Conservation (phyloP, 2,888 invertebrate genomes). For the Ectemnius continuus region DNA sequence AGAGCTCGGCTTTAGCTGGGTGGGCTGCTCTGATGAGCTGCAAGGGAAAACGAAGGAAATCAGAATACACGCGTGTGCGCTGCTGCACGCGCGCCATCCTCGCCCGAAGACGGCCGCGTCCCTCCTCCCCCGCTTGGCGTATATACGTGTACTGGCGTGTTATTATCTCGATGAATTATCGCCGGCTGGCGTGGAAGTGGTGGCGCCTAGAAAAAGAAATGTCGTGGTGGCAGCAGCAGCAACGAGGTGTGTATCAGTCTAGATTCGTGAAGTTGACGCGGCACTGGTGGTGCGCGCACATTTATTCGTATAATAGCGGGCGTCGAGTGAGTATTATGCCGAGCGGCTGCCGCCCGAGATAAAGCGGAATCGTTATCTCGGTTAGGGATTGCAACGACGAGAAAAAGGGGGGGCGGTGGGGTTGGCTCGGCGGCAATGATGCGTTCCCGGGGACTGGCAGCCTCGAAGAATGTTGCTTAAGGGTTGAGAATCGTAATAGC, state of each 20-base stretch:
- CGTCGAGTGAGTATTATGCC: slow-evolving; percentile 55
- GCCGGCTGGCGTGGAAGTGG: neutral
- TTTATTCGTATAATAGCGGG: slow-evolving; percentile 51
- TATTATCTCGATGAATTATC: slow-evolving; percentile 18
- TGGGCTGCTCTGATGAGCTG: too few relatives aligned
- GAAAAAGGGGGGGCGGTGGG: slow-evolving; percentile 12
- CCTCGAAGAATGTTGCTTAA: slow-evolving; percentile 57
- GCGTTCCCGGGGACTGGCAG: slow-evolving; percentile 22
- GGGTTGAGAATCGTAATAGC: slow-evolving; percentile 64
- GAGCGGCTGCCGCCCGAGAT: slow-evolving; percentile 58
- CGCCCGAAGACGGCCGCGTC: too few relatives aligned
- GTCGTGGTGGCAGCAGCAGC: neutral
- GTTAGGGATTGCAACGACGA: slow-evolving; percentile 57
- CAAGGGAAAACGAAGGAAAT: too few relatives aligned
- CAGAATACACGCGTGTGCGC: too few relatives aligned
- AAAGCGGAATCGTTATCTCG: slow-evolving; percentile 66
- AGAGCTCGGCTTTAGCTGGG: too few relatives aligned
- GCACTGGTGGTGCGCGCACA: slow-evolving; percentile 21
- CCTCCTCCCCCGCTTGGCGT: too few relatives aligned
- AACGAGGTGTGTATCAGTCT: slow-evolving; percentile 32
- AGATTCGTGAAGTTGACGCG: slow-evolving; percentile 36
- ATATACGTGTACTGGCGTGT: too few relatives aligned
- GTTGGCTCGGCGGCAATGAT: slow-evolving; percentile 16
- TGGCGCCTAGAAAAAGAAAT: too few relatives aligned
- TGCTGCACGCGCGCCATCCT: too few relatives aligned